Evolutionary conservation across 2,888 invertebrate genomes (phyloP).

Genomic region (Xestia rhomboidea): DNA sequence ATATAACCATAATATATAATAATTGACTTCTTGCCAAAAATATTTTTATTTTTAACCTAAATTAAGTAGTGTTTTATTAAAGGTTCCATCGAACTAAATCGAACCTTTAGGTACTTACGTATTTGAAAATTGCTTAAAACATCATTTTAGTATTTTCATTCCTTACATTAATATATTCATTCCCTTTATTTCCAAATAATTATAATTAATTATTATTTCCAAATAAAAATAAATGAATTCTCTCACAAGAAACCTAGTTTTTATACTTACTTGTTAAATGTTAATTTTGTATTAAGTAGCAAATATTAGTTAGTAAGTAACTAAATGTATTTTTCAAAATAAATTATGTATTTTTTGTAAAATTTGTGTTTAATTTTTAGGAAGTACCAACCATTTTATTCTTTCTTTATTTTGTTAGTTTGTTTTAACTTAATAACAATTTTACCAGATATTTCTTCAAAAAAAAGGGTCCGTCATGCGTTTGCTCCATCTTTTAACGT

Average conservation of each 20-base stretch:
- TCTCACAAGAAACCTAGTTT: conserved; percentile 34
- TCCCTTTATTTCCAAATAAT: conserved; percentile 29
- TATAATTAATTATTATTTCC: not conserved
- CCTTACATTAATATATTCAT: conserved; percentile 27
- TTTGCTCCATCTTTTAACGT: too few species aligned
- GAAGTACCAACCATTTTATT: not conserved
- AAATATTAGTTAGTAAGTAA: conserved; percentile 64
- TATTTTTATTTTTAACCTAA: not conserved
- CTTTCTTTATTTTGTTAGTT: not conserved
- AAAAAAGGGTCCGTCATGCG: not conserved
- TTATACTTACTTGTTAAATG: conserved; percentile 31
- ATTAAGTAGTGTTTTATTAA: not conserved
- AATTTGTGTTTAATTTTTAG: conserved; percentile 35
- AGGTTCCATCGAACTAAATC: not conserved
- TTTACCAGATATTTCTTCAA: not conserved
- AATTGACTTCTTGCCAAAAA: conserved; percentile 37
- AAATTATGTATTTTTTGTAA: conserved; percentile 74
- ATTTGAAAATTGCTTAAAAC: conserved; percentile 9
- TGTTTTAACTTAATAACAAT: not conserved
- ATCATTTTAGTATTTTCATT: conserved; percentile 11
- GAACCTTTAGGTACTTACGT: not conserved
- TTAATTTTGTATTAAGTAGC: conserved; percentile 63
- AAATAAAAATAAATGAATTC: conserved; percentile 31
- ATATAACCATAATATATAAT: too few species aligned
- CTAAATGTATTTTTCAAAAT: conserved; percentile 70